Evolutionary conservation across 2,113 vertebrate species (phyloP), one percentile per base, ranked within the genome.

Genomic region (Trachemys scripta): DNA sequence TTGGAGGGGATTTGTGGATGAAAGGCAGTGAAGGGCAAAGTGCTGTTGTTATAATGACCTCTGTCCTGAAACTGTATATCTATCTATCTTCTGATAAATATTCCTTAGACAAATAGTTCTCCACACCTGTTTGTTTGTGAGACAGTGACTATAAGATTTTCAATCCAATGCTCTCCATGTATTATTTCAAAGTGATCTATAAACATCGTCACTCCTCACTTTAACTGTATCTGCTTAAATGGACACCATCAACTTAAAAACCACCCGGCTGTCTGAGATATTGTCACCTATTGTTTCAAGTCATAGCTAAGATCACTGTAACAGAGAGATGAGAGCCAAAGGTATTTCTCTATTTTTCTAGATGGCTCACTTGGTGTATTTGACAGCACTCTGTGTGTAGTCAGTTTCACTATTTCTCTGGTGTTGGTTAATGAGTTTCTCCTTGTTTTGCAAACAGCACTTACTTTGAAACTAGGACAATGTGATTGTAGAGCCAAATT

Each of bases 361-460:
- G 35, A n/a, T n/a, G 62, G 13, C 35, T 3, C 24, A 29, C 59
- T 8, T 3, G 2, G 6, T 31, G 4, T 76, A 51, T 38, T 62
- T 35, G 20, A 20, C 50, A 79, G 62, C 56, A 69, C 80, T 6
- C 1, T 3, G 54, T n/a, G 8, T 5, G 54, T 10, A 3, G 12
- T 49, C 3, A 31, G 56, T 29, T 38, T 25, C 13, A 22, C 82
- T 54, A 10, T 16, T 62, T 51, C 47, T 38, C 38, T 82, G 19
- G 59, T 24, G 69, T 79, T 76, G 2, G 0, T 3, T 1, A 2
- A 82, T 16, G 88, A 53, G 27, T 19, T 85, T 11, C 62, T 1
- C 25, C 29, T 14, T 0, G 31, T 17, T 51, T 11, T 79, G 10
- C 75, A 47, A 42, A 45, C 27, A 59, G 57, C 14, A 12, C 29